A percentile compares a stretch with the other conserved stretches of the same genome.
Conservation (phyloP, 2,797 vertebrate species). For the Otolemur crassicaudatus region DNA sequence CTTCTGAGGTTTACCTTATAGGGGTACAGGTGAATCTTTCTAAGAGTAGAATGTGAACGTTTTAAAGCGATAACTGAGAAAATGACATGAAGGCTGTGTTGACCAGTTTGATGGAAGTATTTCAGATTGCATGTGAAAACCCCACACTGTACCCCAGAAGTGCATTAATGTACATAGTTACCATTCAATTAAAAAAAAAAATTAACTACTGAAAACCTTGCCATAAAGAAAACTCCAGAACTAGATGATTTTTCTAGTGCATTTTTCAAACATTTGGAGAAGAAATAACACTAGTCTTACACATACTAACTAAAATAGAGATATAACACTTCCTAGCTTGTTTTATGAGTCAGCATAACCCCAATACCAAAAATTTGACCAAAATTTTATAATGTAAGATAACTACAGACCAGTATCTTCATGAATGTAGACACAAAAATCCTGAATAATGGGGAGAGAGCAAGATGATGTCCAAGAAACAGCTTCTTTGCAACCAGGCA, state of each 20-base stretch:
- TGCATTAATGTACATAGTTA: too few relatives aligned
- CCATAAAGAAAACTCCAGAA: slow-evolving; percentile 30
- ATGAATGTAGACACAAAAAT: background rate
- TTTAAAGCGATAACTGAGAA: too few relatives aligned
- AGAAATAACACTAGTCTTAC: background rate
- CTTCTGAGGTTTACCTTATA: too few relatives aligned
- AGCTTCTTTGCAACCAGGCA: too few relatives aligned
- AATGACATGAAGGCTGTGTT: too few relatives aligned
- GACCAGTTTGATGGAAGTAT: too few relatives aligned
- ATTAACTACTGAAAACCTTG: background rate
- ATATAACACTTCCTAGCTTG: background rate
- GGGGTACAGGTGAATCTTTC: too few relatives aligned
- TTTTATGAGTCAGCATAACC: background rate
- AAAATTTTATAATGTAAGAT: slow-evolving; percentile 4
- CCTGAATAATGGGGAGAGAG: background rate
- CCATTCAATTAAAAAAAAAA: too few relatives aligned
- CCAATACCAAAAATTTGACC: background rate
- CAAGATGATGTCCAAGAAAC: too few relatives aligned
- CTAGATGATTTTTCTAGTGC: background rate
- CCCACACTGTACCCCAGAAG: too few relatives aligned
- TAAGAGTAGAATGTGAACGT: too few relatives aligned
- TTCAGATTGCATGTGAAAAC: too few relatives aligned
- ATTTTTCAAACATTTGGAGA: slow-evolving; percentile 1
- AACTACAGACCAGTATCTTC: background rate
- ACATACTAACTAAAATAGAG: background rate